Evolutionary conservation across 2,113 vertebrate species (phyloP).

Genomic region (Triplophysa rosa): DNA sequence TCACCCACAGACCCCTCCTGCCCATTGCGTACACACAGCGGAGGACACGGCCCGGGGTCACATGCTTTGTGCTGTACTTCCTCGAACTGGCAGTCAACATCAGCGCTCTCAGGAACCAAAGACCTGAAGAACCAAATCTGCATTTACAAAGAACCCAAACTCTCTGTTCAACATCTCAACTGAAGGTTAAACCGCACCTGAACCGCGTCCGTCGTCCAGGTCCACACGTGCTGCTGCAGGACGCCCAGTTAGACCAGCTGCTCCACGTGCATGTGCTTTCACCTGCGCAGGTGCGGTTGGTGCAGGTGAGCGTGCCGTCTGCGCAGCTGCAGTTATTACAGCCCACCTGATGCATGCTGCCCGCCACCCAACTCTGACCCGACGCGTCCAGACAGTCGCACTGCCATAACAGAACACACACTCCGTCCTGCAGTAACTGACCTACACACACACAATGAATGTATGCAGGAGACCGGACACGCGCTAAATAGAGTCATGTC

Average conservation of each 20-base stretch:
- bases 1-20: slow-evolving; percentile 75
- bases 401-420: slow-evolving; percentile 78
- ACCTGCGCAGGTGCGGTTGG: slow-evolving; percentile 67
- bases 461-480: background rate
- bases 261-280: slow-evolving; percentile 78
- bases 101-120: slow-evolving; percentile 68
- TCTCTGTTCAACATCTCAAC: background rate
- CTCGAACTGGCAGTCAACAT: slow-evolving; percentile 72
- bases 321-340: slow-evolving; percentile 85
- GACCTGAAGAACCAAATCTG: slow-evolving; percentile 64
- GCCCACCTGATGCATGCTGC: slow-evolving; percentile 74
- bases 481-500: slow-evolving; percentile 10
- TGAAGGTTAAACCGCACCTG: slow-evolving; percentile 65
- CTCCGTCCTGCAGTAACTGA: slow-evolving; percentile 78
- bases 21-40: slow-evolving; percentile 76
- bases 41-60: slow-evolving; percentile 74
- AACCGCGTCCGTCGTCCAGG: slow-evolving; percentile 77
- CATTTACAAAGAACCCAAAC: background rate
- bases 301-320: slow-evolving; percentile 77
- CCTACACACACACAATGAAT: slow-evolving; percentile 59
- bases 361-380: slow-evolving; percentile 80
- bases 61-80: slow-evolving; percentile 80
- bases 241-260: slow-evolving; percentile 84
- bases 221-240: slow-evolving; percentile 82
- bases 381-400: slow-evolving; percentile 81